Conservation (phyloP, 1,140 invertebrate species). For the Hylaeus volcanicus region DNA sequence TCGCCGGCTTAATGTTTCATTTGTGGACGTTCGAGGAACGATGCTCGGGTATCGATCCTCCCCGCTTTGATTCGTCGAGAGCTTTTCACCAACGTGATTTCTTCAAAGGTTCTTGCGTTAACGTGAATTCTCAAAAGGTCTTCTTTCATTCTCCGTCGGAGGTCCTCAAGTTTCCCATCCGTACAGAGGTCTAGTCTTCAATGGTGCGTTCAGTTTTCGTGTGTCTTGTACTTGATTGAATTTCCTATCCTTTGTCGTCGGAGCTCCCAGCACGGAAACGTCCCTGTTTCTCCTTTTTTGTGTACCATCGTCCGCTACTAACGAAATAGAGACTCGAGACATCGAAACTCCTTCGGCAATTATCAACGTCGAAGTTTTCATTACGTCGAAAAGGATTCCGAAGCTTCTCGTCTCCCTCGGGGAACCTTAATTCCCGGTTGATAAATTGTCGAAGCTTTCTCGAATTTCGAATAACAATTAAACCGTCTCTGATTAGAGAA, state of each 20-base stretch:
- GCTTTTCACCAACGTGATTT: not conserved
- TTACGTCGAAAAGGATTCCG: not conserved
- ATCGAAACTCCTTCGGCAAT: not conserved
- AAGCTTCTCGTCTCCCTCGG: not conserved
- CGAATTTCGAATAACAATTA: too few species aligned
- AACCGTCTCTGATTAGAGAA: not conserved
- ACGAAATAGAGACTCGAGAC: not conserved
- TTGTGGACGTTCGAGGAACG: not conserved
- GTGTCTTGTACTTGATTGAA: slow-evolving; percentile 18
- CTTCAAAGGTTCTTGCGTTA: not conserved
- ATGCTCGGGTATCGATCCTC: not conserved
- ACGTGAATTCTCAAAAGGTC: not conserved
- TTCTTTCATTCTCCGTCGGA: too few species aligned
- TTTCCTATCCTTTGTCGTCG: not conserved
- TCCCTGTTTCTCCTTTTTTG: not conserved
- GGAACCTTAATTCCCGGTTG: not conserved
- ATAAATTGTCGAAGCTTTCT: not conserved
- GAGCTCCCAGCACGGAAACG: not conserved
- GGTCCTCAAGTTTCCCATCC: not conserved
- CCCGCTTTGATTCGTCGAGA: not conserved
- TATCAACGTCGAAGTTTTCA: not conserved
- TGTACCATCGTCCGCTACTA: not conserved
- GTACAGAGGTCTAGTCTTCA: not conserved
- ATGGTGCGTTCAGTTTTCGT: not conserved
- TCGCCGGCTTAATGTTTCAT: not conserved